Evolutionary conservation across 2,888 invertebrate genomes (phyloP), one percentile per base, ranked within the genome.

Genomic region (Agonopterix arenella): DNA sequence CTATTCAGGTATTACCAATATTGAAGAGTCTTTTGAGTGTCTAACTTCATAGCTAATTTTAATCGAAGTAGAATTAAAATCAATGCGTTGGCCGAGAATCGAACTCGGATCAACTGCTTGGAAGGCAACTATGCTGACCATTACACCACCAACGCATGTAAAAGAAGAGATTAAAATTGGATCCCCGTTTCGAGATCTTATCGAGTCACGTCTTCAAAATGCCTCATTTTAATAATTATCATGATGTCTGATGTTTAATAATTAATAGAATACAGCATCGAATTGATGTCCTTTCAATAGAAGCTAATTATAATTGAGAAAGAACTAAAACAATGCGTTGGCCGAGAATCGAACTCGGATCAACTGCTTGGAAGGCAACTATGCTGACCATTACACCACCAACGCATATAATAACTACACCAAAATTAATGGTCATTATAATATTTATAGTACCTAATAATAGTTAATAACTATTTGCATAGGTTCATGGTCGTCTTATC

Each of bases 301-400:
- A n/a, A n/a, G n/a, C n/a, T n/a, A n/a, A 38, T 38, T 5, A n/a
- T 38, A 38, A 9, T 38, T 3, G 9, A 76, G 74, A 73, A 1
- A 28, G 18, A 5, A 36, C 8, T 11, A 11, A 47, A 47, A 47
- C 28, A 8, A 38, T 88, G 88, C 88, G 86, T 82, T 70, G 84
- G 88, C 88, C 89, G 86, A 80, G 86, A 86, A 89, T 88, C 88
- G 86, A 89, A 89, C 88, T 82, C 88, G 88, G 88, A 88, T 89
- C 88, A 88, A 88, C 85, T 88, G 89, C 88, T 89, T 89, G 89
- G 86, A 86, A 88, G 85, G 86, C 86, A 88, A 89, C 88, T 88
- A 89, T 89, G 89, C 88, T 89, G 82, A 88, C 88, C 88, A 89
- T 89, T 88, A 89, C 89, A 89, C 88, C 88, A 89, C 88, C 86